A percentile compares a stretch with the other conserved stretches of the same genome.
These are phyloP conservation scores for Picus viridis DNA, from an alignment of 2,797 vertebrate species.

Conservation along the genomic window DNA sequence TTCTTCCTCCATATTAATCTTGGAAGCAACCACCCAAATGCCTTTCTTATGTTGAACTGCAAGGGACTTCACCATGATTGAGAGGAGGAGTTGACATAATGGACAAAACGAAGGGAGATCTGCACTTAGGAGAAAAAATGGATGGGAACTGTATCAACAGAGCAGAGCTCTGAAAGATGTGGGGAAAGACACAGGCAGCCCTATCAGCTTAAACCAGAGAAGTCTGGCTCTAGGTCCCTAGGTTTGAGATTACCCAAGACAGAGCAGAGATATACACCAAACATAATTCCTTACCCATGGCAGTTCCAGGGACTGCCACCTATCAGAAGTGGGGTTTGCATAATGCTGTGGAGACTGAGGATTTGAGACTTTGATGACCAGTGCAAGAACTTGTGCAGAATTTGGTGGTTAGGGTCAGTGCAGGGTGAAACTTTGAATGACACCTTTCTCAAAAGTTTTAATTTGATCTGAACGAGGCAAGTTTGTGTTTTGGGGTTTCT, in stretches of 20 bases:
- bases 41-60: slow-evolving; percentile 50
- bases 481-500: not conserved
- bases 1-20: slow-evolving; percentile 24
- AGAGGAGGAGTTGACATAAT: not conserved
- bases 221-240: not conserved
- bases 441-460: not conserved
- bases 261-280: not conserved
- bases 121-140: not conserved
- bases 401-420: not conserved
- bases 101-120: not conserved
- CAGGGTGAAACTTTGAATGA: not conserved
- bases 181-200: not conserved
- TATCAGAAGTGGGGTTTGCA: no score
- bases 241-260: not conserved
- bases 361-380: not conserved
- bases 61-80: not conserved
- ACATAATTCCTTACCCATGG: accelerated
- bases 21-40: not conserved
- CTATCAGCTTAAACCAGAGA: not conserved
- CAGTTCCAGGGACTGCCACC: not conserved
- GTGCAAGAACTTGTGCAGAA: not conserved
- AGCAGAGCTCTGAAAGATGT: not conserved
- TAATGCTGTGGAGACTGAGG: not conserved
- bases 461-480: not conserved
- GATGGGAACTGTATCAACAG: not conserved